These are phyloP conservation scores for Blastobasis adustella DNA, from an alignment of 2,888 invertebrate species.

Conservation along the genomic window DNA sequence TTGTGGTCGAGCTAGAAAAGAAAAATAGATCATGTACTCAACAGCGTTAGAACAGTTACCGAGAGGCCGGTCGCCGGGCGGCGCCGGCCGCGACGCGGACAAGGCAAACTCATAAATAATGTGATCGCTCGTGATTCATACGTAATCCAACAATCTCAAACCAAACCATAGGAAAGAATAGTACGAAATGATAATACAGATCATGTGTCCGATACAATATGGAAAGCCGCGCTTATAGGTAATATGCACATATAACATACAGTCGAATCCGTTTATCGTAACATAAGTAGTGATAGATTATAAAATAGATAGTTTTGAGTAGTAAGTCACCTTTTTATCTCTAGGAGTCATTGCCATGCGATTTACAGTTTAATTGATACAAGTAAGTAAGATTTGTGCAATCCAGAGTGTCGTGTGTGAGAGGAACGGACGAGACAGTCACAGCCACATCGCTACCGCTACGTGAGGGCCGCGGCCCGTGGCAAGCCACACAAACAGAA, in stretches of 20 bases:
- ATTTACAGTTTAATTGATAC: conserved; percentile 24
- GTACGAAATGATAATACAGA: conserved; percentile 30
- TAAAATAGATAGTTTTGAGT: conserved; percentile 78
- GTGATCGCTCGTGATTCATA: conserved; percentile 47
- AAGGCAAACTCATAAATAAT: conserved; percentile 50
- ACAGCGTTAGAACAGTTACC: conserved; percentile 22
- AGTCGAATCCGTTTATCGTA: conserved; percentile 36
- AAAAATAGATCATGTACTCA: conserved; percentile 60
- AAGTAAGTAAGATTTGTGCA: conserved; percentile 24
- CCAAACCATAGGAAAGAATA: conserved; percentile 27
- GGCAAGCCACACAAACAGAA: conserved; percentile 29
- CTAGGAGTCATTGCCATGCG: conserved; percentile 49
- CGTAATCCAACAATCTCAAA: conserved; percentile 27
- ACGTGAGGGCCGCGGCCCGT: conserved; percentile 31
- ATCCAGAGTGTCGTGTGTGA: conserved; percentile 33
- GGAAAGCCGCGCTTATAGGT: conserved; percentile 51
- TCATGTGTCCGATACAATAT: conserved; percentile 47
- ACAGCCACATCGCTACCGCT: conserved; percentile 63
- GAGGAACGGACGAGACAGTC: conserved; percentile 51
- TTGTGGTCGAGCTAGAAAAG: conserved; percentile 71
- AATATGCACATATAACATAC: conserved; percentile 52
- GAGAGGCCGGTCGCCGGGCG: no score
- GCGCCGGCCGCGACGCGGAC: conserved; percentile 14
- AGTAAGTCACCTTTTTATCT: conserved; percentile 80
- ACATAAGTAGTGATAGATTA: conserved; percentile 44